Evolutionary conservation across 2,113 vertebrate species (phyloP).

Genomic region (Lamprologus ornatipinnis): DNA sequence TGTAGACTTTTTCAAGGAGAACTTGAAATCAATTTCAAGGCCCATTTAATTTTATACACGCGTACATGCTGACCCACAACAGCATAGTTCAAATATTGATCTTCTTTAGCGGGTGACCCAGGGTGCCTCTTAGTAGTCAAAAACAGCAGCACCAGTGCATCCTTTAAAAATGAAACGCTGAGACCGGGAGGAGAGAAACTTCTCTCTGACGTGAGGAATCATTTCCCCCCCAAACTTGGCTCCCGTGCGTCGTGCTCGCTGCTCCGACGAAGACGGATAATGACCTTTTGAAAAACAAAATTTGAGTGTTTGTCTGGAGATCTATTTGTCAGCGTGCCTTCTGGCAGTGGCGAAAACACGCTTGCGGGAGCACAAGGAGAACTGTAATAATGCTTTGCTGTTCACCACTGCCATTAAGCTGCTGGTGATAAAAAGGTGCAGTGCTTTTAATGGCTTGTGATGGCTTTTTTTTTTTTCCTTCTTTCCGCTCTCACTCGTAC

Average conservation of each 20-base stretch:
- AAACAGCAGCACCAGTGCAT: constrained; percentile 19
- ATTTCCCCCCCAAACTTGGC: constrained; percentile 1
- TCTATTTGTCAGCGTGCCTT: constrained; percentile 36
- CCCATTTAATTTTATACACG: constrained; percentile 63
- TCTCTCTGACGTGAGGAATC: background rate
- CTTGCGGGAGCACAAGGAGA: constrained; percentile 28
- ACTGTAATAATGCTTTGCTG: constrained; percentile 48
- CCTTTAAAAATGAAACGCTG: background rate
- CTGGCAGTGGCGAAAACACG: background rate
- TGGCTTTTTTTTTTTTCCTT: background rate
- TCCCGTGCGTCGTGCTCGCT: background rate
- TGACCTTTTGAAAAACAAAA: constrained; percentile 56
- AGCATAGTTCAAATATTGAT: constrained; percentile 64
- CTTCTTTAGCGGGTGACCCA: constrained; percentile 28
- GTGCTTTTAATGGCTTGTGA: constrained; percentile 53
- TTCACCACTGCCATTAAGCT: constrained; percentile 56
- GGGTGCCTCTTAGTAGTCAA: constrained; percentile 32
- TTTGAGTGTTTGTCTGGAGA: constrained; percentile 27
- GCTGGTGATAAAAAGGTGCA: constrained; percentile 61
- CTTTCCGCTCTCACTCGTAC: background rate
- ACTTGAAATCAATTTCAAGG: constrained; percentile 70
- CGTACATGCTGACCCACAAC: constrained; percentile 55
- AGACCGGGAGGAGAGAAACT: background rate
- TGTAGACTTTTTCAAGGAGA: constrained; percentile 53
- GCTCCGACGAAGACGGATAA: constrained; percentile 39